Percentiles rank a stretch among this genome's conserved stretches.
These are phyloP conservation scores for Ceratina australensis DNA, from an alignment of 1,140 invertebrate species.

Conservation along the genomic window DNA sequence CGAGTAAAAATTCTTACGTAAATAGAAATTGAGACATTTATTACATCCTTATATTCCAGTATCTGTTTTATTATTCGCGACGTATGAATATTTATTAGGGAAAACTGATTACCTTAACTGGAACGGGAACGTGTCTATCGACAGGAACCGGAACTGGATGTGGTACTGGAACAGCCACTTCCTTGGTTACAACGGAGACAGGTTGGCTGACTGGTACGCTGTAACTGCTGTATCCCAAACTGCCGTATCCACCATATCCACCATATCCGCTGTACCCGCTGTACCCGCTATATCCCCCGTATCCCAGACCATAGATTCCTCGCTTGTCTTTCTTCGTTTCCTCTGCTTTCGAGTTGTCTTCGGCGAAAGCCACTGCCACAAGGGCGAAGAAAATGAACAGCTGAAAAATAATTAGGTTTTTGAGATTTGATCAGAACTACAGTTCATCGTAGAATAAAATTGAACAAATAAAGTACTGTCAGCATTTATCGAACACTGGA, in stretches of 20 bases:
- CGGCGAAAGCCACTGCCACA: constrained; percentile 67
- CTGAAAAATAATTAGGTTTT: constrained; percentile 49
- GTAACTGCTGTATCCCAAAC: neutral
- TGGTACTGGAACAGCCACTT: constrained; percentile 72
- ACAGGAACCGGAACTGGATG: constrained; percentile 71
- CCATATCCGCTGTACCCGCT: neutral
- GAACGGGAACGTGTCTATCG: constrained; percentile 72
- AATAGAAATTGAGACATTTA: too few species aligned
- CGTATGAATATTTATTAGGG: too few species aligned
- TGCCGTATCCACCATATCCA: neutral
- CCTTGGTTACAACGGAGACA: constrained; percentile 70
- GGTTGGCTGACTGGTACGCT: neutral
- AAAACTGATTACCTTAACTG: constrained; percentile 68
- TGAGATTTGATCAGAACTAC: constrained; percentile 10
- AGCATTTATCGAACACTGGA: too few species aligned
- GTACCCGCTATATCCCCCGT: constrained; percentile 39
- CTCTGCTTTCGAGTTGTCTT: constrained; percentile 42
- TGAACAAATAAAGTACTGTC: too few species aligned
- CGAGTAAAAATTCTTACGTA: too few species aligned
- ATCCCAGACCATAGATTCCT: constrained; percentile 70
- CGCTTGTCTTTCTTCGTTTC: constrained; percentile 69
- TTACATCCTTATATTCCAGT: too few species aligned
- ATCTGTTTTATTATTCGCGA: too few species aligned
- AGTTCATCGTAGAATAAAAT: neutral
- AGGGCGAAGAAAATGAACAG: constrained; percentile 65